A percentile compares a stretch with the other conserved stretches of the same genome.
These are phyloP conservation scores for Cylas formicarius DNA, from an alignment of 1,140 invertebrate genomes.

Conservation along the genomic window DNA sequence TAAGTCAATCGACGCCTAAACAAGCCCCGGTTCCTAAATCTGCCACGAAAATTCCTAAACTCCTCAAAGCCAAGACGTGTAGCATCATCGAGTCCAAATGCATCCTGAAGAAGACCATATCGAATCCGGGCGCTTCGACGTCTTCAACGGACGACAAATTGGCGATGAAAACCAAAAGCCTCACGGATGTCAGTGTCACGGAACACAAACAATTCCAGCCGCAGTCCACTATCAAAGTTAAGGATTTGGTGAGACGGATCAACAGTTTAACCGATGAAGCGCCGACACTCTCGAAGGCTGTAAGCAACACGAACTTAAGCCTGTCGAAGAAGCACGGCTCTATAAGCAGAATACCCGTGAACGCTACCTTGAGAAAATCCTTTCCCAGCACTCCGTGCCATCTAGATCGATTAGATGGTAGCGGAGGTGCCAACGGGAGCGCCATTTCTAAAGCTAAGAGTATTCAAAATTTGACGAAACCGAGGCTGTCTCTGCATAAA, in stretches of 20 bases:
- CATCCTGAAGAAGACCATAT: slow-evolving; percentile 51
- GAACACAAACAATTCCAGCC: too few species aligned
- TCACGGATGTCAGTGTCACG: too few species aligned
- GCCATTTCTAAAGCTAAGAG: slow-evolving; percentile 23
- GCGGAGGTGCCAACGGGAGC: slow-evolving; percentile 20
- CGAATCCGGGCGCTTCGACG: too few species aligned
- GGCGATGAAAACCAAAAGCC: slow-evolving; percentile 26
- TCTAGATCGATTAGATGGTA: slow-evolving; percentile 37
- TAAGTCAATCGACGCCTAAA: slow-evolving; percentile 1
- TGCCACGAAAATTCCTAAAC: slow-evolving; percentile 39
- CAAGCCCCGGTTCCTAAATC: slow-evolving; percentile 16
- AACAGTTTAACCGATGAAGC: slow-evolving; percentile 26
- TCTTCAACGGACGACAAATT: too few species aligned
- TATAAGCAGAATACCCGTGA: slow-evolving; percentile 34
- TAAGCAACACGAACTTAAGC: slow-evolving; percentile 25
- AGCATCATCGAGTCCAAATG: slow-evolving; percentile 56
- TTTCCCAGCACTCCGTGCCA: slow-evolving; percentile 38
- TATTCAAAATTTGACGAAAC: slow-evolving; percentile 24
- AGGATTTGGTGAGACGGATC: slow-evolving; percentile 28
- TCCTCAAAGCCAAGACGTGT: slow-evolving; percentile 56
- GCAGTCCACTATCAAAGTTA: slow-evolving; percentile 23
- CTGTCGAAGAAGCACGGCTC: slow-evolving; percentile 22
- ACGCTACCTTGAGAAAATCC: slow-evolving; percentile 28
- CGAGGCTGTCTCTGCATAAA: slow-evolving; percentile 15
- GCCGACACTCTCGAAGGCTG: slow-evolving; percentile 20